These are phyloP conservation scores for Promerops cafer DNA, from an alignment of 2,113 vertebrate genomes.

Conservation along the genomic window DNA sequence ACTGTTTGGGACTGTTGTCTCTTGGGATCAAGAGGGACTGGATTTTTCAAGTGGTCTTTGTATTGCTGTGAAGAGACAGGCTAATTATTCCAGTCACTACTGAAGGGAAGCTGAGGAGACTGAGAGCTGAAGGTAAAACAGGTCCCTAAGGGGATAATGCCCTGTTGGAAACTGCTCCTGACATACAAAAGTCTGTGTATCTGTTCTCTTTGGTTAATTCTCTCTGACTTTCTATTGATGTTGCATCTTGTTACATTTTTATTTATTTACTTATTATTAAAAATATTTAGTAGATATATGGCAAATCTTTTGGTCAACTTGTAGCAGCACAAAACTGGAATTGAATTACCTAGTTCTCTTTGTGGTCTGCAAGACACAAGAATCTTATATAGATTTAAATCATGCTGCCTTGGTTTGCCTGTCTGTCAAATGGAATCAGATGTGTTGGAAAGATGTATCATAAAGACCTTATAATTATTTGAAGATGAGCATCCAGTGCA, in stretches of 20 bases:
- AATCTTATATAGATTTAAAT: background rate
- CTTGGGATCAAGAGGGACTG: background rate
- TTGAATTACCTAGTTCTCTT: background rate
- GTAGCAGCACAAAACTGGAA: background rate
- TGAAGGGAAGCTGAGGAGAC: background rate
- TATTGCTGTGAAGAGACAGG: background rate
- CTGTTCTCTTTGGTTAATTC: background rate
- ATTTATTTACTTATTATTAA: background rate
- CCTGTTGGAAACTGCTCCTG: background rate
- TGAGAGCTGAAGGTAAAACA: background rate
- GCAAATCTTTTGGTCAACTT: background rate
- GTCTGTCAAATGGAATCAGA: background rate
- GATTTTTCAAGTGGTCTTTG: background rate
- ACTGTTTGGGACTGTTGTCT: background rate
- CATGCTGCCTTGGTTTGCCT: background rate
- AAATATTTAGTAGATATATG: background rate
- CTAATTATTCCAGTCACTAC: background rate
- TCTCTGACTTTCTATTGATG: background rate
- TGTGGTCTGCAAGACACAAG: background rate
- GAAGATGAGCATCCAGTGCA: background rate
- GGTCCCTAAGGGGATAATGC: background rate
- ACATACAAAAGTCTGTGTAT: accelerated
- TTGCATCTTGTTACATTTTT: background rate
- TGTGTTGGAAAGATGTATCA: background rate
- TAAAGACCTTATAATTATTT: background rate